A percentile compares a stretch with the other conserved stretches of the same genome.
Evolutionary conservation across 2,888 invertebrate genomes (phyloP).

Genomic region (Cancer borealis): DNA sequence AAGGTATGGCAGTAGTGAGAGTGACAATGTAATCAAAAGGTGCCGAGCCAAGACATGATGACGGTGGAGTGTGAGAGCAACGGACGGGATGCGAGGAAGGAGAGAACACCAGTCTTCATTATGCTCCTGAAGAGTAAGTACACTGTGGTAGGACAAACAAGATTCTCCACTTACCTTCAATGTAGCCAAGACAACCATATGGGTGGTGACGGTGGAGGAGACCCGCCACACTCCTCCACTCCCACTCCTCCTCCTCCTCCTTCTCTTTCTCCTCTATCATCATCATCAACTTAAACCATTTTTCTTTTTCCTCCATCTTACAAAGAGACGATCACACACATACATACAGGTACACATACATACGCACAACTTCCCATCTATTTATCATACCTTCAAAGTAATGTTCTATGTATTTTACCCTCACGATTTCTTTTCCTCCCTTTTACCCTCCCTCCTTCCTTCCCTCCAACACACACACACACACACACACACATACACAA

Average conservation of each 20-base stretch:
- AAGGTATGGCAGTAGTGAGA: not conserved
- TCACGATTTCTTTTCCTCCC: not conserved
- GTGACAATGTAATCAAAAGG: not conserved
- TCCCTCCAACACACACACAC: not conserved
- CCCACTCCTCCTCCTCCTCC: not conserved
- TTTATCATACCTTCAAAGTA: not conserved
- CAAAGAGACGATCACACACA: not conserved
- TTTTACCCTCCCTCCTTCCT: not conserved
- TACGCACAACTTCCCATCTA: not conserved
- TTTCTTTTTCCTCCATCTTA: not conserved
- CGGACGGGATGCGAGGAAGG: slow-evolving; percentile 42
- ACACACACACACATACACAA: slow-evolving; percentile 6
- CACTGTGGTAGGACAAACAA: slow-evolving; percentile 2
- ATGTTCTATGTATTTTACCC: not conserved
- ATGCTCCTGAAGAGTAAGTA: slow-evolving; percentile 65
- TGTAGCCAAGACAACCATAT: not conserved
- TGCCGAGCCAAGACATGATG: not conserved
- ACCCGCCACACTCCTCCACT: not conserved
- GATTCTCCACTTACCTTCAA: slow-evolving; percentile 21
- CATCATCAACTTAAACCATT: slow-evolving; percentile 42
- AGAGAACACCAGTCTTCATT: slow-evolving; percentile 61
- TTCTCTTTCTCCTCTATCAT: not conserved
- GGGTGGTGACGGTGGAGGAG: slow-evolving; percentile 35
- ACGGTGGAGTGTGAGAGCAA: not conserved
- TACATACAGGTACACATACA: not conserved